Evolutionary conservation across 2,888 invertebrate species (phyloP).

Genomic region (Eumacrocentrus americanus): DNA sequence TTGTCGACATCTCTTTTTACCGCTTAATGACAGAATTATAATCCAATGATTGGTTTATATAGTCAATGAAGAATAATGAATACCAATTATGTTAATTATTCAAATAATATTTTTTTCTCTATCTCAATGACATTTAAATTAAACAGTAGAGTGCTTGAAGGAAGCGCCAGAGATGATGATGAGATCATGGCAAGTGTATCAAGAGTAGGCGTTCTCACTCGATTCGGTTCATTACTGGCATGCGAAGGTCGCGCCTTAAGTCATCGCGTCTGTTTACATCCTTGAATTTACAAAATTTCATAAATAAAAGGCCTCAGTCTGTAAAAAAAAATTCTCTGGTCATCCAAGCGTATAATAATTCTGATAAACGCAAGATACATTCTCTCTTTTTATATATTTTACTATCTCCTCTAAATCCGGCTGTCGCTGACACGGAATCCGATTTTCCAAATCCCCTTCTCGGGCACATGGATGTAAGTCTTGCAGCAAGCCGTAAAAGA

Average conservation of each 20-base stretch:
- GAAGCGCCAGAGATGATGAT: no score
- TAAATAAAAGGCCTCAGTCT: no score
- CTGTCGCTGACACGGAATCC: slow-evolving; percentile 36
- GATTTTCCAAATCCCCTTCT: slow-evolving; percentile 39
- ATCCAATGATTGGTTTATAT: no score
- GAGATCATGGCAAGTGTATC: slow-evolving; percentile 50
- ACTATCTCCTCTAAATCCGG: slow-evolving; percentile 17
- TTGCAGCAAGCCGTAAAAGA: slow-evolving; percentile 15
- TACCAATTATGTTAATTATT: no score
- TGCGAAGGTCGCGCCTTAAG: slow-evolving; percentile 46
- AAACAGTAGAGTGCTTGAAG: no score
- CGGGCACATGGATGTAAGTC: slow-evolving; percentile 4
- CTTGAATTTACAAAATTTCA: background rate
- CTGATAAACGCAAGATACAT: slow-evolving; percentile 16
- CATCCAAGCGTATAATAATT: background rate
- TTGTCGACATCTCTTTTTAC: no score
- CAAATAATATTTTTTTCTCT: background rate
- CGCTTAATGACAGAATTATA: no score
- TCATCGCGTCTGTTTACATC: slow-evolving; percentile 36
- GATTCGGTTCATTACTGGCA: slow-evolving; percentile 23
- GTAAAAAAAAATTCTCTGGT: background rate
- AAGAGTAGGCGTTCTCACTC: slow-evolving; percentile 10
- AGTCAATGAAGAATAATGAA: no score
- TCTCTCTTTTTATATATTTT: slow-evolving; percentile 17
- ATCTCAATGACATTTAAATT: background rate